Evolutionary conservation across 2,797 vertebrate genomes (phyloP), one percentile per base, ranked within the genome.

Genomic region (Cossypha dichroa): DNA sequence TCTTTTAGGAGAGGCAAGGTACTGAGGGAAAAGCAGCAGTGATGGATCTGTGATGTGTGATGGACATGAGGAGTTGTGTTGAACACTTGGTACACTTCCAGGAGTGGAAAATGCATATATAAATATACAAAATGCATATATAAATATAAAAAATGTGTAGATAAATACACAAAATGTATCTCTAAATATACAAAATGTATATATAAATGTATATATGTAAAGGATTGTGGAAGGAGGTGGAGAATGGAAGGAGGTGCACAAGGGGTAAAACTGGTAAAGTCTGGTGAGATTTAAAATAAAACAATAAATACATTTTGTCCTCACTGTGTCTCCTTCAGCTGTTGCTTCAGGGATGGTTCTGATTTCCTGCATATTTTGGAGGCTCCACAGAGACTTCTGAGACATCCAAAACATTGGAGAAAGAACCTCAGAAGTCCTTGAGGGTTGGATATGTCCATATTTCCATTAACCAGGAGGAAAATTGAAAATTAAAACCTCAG

Each of bases 1-100:
- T 34, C n/a, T 66, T 62, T 13, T 10, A 69, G 59, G 28, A 58
- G 29, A 48, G 55, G 12, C 2, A 46, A 49, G 4, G 4, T 15
- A 10, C 4, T 7, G 13, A 69, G 36, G 26, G 56, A 38, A 49
- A 62, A 77, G n/a, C 1, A 43, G 19, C n/a, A 19, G 31, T 0
- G 56, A 6, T 9, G 33, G 40, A 34, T 41, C 25, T 1, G 10
- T 19, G 54, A 21, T 5, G 14, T 15, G 34, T 3, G 36, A 18
- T 3, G 64, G 43, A 20, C 6, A 1, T 1, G 18, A n/a, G 16
- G 29, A 13, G 15, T 2, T 26, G 19, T 2, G 7, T 11, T 5
- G 9, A 11, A 41, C 6, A 2, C n/a, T 63, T 40, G 62, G 33
- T 20, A 15, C 38, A 3, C 45, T 55, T 70, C 36, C 41, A 34